Percentiles rank a stretch among this genome's conserved stretches.
Evolutionary conservation across 2,888 invertebrate species (phyloP).

Genomic region (Apamea monoglypha): DNA sequence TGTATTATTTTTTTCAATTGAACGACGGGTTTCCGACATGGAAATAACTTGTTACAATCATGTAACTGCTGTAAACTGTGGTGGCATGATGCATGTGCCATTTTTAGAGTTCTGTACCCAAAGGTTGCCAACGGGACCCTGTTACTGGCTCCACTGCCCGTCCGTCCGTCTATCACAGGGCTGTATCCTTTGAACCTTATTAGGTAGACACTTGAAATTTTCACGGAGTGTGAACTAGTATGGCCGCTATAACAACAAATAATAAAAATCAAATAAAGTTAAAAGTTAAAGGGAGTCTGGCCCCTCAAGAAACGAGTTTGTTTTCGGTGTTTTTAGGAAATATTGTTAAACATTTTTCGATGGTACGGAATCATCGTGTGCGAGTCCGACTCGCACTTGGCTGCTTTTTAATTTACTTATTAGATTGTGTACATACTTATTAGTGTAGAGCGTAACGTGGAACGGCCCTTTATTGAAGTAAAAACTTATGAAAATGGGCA

Average conservation of each 20-base stretch:
- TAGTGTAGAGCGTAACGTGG: not conserved
- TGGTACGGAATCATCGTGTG: too few species aligned
- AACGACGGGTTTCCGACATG: not conserved
- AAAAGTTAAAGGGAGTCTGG: not conserved
- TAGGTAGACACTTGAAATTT: not conserved
- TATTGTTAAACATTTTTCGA: too few species aligned
- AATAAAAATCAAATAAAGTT: not conserved
- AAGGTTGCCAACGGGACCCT: not conserved
- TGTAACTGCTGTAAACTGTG: constrained; percentile 13
- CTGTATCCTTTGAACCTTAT: not conserved
- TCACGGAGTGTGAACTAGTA: not conserved
- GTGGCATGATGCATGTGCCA: not conserved
- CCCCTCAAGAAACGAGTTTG: too few species aligned
- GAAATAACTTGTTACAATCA: constrained; percentile 3
- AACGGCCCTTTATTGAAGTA: not conserved
- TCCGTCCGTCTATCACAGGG: not conserved
- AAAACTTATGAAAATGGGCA: not conserved
- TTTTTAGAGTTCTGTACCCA: not conserved
- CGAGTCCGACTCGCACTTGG: not conserved
- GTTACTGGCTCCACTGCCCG: too few species aligned
- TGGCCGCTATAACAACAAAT: not conserved
- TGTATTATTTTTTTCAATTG: constrained; percentile 18
- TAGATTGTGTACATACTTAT: not conserved
- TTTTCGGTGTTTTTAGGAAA: too few species aligned
- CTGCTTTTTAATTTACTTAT: not conserved